phyloP scores from a whole-genome alignment of 2,113 vertebrate species.

The western clawed frog (Xenopus tropicalis) region UCB_Xtro_10.0 CM004448.2:52734001-52734500 shows the following conservation, averaged over 20 bases:
- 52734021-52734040: too few species aligned
- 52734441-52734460: not conserved
- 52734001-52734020: too few species aligned
- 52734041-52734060: too few species aligned
- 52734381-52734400: constrained; percentile 10
- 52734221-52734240: too few species aligned
- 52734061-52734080: too few species aligned
- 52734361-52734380: constrained; percentile 65
- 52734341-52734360: constrained; percentile 97
- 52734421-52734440: constrained; percentile 14
- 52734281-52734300: constrained; percentile 96
- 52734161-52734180: too few species aligned
- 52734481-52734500: not conserved
- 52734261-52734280: constrained; percentile 75
- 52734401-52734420: constrained; percentile 31
- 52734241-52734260: constrained; percentile 8
- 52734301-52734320: constrained; percentile 99
- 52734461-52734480: not conserved
- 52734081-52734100: too few species aligned
- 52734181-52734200: too few species aligned
- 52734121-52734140: too few species aligned
- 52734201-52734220: too few species aligned
- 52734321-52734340: constrained; percentile 95
- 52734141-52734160: too few species aligned
- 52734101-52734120: too few species aligned